Conservation (phyloP, 2,888 invertebrate genomes). For the Melinopterus prodromus region DNA sequence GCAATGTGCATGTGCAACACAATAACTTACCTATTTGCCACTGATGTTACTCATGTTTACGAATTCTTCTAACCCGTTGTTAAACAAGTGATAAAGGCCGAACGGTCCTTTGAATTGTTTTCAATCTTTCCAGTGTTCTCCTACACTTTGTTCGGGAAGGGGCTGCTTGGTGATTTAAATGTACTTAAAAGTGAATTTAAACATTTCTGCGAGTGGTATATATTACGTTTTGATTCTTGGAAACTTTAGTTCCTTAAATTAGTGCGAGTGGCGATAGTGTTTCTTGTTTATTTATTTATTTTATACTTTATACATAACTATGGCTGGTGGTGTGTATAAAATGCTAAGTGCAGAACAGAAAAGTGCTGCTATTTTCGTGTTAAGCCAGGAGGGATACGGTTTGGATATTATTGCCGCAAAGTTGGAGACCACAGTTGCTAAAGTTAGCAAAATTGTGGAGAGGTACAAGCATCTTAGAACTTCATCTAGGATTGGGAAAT, state of each 20-base stretch:
- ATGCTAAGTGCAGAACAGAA: slow-evolving; percentile 24
- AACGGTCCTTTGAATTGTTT: neutral
- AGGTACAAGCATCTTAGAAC: slow-evolving; percentile 26
- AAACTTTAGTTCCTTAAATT: neutral
- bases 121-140: neutral
- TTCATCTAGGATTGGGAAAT: neutral
- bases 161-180: neutral
- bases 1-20: neutral
- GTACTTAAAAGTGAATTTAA: neutral
- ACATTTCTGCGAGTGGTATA: neutral
- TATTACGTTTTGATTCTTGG: neutral
- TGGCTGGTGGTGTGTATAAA: slow-evolving; percentile 15
- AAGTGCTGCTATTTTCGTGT: slow-evolving; percentile 16
- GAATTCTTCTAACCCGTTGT: neutral
- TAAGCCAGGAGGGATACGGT: slow-evolving; percentile 22
- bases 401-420: slow-evolving; percentile 23
- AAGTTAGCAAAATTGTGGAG: slow-evolving; percentile 13
- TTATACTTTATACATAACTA: neutral
- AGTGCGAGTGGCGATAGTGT: neutral
- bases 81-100: neutral
- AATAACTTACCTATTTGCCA: neutral
- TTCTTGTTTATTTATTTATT: neutral
- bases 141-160: neutral
- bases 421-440: slow-evolving; percentile 6
- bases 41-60: slow-evolving; percentile 4